Evolutionary conservation across 2,888 invertebrate genomes (phyloP).

Genomic region (Leptarthrus brevirostris): DNA sequence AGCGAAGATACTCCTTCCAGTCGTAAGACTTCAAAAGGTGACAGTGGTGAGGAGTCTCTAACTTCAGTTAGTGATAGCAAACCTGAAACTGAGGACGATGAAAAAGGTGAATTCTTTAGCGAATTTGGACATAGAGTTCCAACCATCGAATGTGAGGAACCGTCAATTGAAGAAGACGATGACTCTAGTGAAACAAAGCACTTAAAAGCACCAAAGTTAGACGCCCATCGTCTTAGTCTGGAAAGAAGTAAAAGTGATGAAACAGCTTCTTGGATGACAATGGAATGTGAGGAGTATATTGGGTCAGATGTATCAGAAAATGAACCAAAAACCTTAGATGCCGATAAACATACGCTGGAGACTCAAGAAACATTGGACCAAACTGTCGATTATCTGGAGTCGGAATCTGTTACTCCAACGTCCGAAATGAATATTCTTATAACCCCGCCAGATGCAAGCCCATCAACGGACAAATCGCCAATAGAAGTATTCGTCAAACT

Average conservation of each 20-base stretch:
- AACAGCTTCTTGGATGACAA: constrained; percentile 76
- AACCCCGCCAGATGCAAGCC: constrained; percentile 74
- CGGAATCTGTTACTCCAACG: constrained; percentile 64
- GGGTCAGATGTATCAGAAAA: constrained; percentile 74
- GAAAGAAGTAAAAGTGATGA: constrained; percentile 75
- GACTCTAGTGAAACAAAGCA: constrained; percentile 63
- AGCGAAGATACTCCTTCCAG: constrained; percentile 61
- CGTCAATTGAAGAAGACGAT: constrained; percentile 64
- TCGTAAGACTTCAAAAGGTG: constrained; percentile 68
- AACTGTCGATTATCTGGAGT: constrained; percentile 69
- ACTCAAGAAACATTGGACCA: constrained; percentile 73
- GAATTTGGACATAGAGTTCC: constrained; percentile 66
- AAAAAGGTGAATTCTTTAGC: constrained; percentile 57
- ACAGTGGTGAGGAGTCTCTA: constrained; percentile 76
- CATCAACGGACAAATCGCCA: constrained; percentile 69
- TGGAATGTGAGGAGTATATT: constrained; percentile 76
- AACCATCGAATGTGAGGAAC: constrained; percentile 67
- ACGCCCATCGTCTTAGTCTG: constrained; percentile 63
- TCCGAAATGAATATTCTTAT: constrained; percentile 69
- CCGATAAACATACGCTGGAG: constrained; percentile 66
- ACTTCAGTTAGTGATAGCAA: constrained; percentile 75
- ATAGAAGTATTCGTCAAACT: constrained; percentile 62
- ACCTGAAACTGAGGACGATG: constrained; percentile 61
- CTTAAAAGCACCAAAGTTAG: constrained; percentile 62
- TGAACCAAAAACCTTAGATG: constrained; percentile 63